Evolutionary conservation across 2,888 invertebrate species (phyloP), one percentile per base, ranked within the genome.

Genomic region (Leptarthrus brevirostris): DNA sequence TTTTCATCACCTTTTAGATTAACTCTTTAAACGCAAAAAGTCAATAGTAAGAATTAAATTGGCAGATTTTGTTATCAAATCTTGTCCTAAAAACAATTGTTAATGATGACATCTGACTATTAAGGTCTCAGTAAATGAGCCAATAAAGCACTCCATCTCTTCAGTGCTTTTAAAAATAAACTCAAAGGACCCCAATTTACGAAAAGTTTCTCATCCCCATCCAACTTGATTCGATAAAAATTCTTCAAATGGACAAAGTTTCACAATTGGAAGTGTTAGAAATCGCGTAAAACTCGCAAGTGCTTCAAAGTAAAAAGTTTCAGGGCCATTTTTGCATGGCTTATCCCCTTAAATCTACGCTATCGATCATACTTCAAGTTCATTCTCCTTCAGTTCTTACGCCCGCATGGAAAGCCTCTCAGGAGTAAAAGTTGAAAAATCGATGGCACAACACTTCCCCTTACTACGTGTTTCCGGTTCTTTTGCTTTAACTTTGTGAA

Each of bases 281-380:
- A 66, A 47, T 66, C 47, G 47, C 24, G 24, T 14, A 66, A 10
- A 1, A 18, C 34, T 61, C n/a, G 18, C 34, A 24, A 8, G 14
- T 24, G 26, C 24, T 66, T 22, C 24, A 24, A 66, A 14, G 18
- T 26, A 18, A 16, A 47, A 49, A 66, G 16, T 49, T 26, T 4
- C 2, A 47, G 4, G 24, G 30, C 26, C 66, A 44, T 44, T 30
- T 44, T 22, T 49, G 49, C 30, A 8, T 16, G 26, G 30, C 18
- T 66, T 47, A 30, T 49, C 49, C 66, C 10, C 30, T 49, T 24
- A 66, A 66, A 66, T 61, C 61, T n/a, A 12, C 22, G 47, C 49
- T 66, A 66, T 66, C 47, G 66, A 66, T 66, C 66, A 66, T 49
- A 24, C 64, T 30, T 66, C 66, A 66, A 66, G 66, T 66, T 66